phyloP scores from a whole-genome alignment of 1,140 invertebrate genomes.

The Ladona fulva region DNA sequence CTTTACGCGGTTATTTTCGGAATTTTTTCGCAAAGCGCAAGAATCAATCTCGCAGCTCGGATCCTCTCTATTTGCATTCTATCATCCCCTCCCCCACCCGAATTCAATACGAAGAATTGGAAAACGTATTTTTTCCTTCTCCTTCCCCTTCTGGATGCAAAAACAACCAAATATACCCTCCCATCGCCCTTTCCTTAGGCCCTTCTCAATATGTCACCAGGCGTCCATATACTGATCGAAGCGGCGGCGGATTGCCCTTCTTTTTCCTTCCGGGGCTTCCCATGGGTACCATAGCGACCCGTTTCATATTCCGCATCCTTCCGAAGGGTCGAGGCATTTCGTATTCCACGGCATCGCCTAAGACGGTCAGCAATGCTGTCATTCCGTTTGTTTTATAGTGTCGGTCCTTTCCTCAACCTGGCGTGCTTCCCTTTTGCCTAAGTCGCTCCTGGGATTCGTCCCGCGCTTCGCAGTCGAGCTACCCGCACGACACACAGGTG shows the following conservation, averaged over 20 bases:
- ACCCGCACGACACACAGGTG: no score
- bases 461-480: no score
- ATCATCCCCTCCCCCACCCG: neutral
- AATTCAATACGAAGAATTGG: neutral
- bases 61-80: neutral
- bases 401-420: neutral
- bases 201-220: neutral
- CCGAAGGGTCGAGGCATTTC: neutral
- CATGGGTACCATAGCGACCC: neutral
- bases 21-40: neutral
- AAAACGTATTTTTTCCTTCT: neutral
- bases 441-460: no score
- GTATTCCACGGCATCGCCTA: neutral
- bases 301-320: slow-evolving; percentile 2
- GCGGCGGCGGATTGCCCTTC: neutral
- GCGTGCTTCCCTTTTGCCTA: no score
- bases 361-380: slow-evolving; percentile 2
- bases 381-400: slow-evolving; percentile 3
- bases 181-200: neutral
- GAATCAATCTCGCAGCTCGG: neutral
- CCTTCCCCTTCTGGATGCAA: neutral
- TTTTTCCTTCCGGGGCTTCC: neutral
- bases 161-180: neutral
- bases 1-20: neutral
- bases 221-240: neutral